Base-by-base conservation (phyloP, 1,140 invertebrate species). In the Zophobas atratus region DNA sequence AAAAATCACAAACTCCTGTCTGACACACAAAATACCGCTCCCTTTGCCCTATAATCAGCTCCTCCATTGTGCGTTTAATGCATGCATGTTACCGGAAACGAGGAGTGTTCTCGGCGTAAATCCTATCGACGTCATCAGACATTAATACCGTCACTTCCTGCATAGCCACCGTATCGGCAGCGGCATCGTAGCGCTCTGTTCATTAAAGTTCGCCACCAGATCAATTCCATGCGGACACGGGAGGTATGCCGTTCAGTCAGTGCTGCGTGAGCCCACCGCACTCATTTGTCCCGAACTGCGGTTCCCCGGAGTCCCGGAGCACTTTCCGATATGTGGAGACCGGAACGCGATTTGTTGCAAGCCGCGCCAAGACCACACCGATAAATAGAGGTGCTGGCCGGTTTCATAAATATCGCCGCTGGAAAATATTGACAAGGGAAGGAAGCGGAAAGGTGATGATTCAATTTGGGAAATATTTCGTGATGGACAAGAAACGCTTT, bases 181-280 rank as follows among this genome's bases (percentile, higher is more conserved):
- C 75, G 75, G 60, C 43, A 76, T 76, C 75, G 48, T 35, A 32
- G 39, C 34, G 34, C 56, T 75, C 57, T 76, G 70, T 76, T 76
- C 75, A 76, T 76, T 76, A 76, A 70, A 60, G 53, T 70, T 67
- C 38, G 39, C 60, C 57, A 53, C 75, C 46, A 39, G 70, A 72
- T 72, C 70, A 72, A 72, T 72, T 72, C 51, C 70, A 48, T 72
- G 46, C 75, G 75, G 75, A 76, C 60, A 53, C 41, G 75, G 75
- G 70, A 75, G 57, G 57, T 63, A 48, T 76, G 20, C 20, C 20
- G 63, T 76, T 76, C 70, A 76, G 57, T 76, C 75, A 76, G 35
- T 76, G 75, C 75, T 76, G 75, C 75, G 75, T 76, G 56, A 53
- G 75, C 35, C 60, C 53, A 67, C 60, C 75, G 49, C 60, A 70